Conservation (phyloP, 2,888 invertebrate genomes). For the Chaitophorus viminalis region DNA sequence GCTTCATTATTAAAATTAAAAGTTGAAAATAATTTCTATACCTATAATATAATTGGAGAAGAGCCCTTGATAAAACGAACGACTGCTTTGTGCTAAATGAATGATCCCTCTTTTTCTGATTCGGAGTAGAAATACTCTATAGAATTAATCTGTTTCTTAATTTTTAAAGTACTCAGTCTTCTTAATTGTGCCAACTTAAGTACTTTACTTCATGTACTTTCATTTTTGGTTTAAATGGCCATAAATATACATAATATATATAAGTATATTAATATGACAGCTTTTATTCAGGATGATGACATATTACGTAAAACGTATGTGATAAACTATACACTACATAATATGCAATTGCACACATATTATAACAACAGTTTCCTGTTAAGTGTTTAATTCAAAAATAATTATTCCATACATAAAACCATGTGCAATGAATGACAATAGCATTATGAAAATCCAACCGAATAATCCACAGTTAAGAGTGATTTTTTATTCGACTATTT, state of each 20-base stretch:
- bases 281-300: background rate
- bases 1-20: background rate
- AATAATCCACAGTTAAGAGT: no score
- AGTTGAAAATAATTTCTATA: background rate
- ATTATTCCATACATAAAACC: no score
- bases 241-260: constrained; percentile 1
- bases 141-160: background rate
- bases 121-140: background rate
- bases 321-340: no score
- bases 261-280: background rate
- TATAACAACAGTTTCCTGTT: no score
- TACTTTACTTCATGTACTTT: background rate
- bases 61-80: background rate
- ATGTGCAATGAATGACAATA: no score
- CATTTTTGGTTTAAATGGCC: constrained; percentile 11
- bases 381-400: no score
- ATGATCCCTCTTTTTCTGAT: background rate
- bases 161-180: background rate
- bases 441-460: no score
- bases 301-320: constrained; percentile 23
- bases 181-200: background rate
- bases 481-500: no score
- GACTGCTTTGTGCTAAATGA: background rate
- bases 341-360: no score
- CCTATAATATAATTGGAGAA: background rate